Evolutionary conservation across 2,113 vertebrate genomes (phyloP).

Genomic region (Probosciger aterrimus): DNA sequence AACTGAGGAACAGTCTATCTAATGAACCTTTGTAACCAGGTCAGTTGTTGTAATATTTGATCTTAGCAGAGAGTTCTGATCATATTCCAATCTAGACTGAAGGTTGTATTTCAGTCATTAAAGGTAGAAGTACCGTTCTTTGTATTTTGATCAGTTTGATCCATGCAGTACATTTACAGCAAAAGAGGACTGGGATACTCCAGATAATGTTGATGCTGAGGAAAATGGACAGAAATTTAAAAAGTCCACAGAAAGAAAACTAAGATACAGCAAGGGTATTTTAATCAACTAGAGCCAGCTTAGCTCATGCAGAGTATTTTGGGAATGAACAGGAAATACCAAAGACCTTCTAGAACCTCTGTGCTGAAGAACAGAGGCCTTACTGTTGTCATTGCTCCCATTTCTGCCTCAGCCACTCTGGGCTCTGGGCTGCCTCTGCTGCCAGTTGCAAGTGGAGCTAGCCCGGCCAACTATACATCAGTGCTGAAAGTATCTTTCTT

Average conservation of each 20-base stretch:
- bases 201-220: not conserved
- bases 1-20: not conserved
- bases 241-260: not conserved
- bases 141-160: not conserved
- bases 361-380: not conserved
- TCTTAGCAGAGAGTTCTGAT: not conserved
- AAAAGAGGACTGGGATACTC: not conserved
- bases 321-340: conserved; percentile 21
- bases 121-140: not conserved
- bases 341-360: conserved; percentile 4
- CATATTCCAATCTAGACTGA: not conserved
- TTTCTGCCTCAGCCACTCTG: not conserved
- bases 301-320: conserved; percentile 29
- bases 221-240: not conserved
- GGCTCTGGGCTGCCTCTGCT: not conserved
- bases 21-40: not conserved
- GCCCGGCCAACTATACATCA: not conserved
- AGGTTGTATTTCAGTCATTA: not conserved
- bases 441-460: not conserved
- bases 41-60: not conserved
- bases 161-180: not conserved
- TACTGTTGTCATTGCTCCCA: not conserved
- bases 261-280: not conserved
- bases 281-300: not conserved
- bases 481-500: not conserved